These are phyloP conservation scores for Chionomys nivalis DNA, from an alignment of 2,113 vertebrate species.

Conservation along the genomic window DNA sequence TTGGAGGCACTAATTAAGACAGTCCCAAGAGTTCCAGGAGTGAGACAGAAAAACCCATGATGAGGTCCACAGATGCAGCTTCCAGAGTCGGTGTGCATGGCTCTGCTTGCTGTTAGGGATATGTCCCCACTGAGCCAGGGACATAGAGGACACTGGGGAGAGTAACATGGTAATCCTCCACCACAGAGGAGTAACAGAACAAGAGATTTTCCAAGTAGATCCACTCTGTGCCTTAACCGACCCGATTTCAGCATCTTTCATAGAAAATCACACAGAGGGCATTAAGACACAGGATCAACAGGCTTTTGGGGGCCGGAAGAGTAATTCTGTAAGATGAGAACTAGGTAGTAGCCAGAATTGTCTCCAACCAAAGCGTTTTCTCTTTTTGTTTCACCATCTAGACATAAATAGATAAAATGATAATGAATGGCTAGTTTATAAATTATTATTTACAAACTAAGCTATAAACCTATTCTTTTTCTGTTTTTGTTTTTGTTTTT, in stretches of 20 bases:
- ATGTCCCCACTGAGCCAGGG: background rate
- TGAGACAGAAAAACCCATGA: background rate
- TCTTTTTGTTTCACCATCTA: conserved; percentile 44
- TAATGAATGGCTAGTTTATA: background rate
- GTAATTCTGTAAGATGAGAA: conserved; percentile 35
- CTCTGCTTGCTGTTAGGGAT: background rate
- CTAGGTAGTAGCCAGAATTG: conserved; percentile 18
- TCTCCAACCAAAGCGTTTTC: conserved; percentile 26
- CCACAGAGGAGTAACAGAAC: background rate
- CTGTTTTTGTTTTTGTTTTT: no score
- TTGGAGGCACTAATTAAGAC: conserved; percentile 26
- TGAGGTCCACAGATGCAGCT: background rate
- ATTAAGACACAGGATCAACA: conserved; percentile 29
- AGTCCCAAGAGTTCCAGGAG: background rate
- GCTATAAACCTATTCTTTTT: background rate
- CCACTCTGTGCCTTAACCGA: background rate
- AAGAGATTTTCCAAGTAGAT: background rate
- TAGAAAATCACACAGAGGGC: conserved; percentile 11
- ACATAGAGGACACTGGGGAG: no score
- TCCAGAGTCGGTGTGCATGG: background rate
- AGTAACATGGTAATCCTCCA: background rate
- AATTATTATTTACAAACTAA: background rate
- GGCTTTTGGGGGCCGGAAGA: background rate
- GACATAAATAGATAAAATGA: background rate
- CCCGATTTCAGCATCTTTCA: background rate